Evolutionary conservation across 2,113 vertebrate species (phyloP), one percentile per base, ranked within the genome.

Genomic region (Vidua chalybeata): DNA sequence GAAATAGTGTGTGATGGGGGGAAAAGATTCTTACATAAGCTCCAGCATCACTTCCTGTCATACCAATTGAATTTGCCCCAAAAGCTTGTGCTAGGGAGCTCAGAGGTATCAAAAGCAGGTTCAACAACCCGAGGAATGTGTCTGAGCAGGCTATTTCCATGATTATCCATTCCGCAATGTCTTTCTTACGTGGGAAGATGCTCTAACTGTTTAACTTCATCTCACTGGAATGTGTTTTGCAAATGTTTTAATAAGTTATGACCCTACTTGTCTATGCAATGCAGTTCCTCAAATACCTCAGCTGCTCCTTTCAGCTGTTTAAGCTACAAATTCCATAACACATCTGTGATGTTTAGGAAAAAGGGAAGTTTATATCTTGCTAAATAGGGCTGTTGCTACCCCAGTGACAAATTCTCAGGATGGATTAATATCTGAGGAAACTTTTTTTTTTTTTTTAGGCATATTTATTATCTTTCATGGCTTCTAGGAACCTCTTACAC

Each of bases 161-260:
- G 76, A 86, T 78, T 71, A 77, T 22, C 76, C 39, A 12, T 49
- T 92, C 55, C 2, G 1, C 0, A 0, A 39, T 88, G 90, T 17
- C 59, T 75, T 63, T 92, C 76, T 95, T 84, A 89, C 1, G 2
- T 37, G 68, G 66, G 51, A 95, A 96, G 90, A 94, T 88, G 80
- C 80, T 92, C 52, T 75, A 33, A 33, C 33, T 51, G 83, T 59
- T 91, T 68, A 91, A 89, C 78, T 93, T 92, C 6, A 18, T 71
- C 79, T 88, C 85, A n/a, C 66, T 92, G 95, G 96, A 93, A 97
- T 96, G 93, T 93, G 90, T 97, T 97, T 94, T 93, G 64, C 83
- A 87, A 92, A 92, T 72, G 86, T 75, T 96, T 96, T 83, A 84
- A 55, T 93, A 96, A 96, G 94, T 95, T 95, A 95, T 96, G 79